A percentile compares a stretch with the other conserved stretches of the same genome.
Evolutionary conservation across 2,888 invertebrate species (phyloP).

Genomic region (Xestobium rufovillosum): DNA sequence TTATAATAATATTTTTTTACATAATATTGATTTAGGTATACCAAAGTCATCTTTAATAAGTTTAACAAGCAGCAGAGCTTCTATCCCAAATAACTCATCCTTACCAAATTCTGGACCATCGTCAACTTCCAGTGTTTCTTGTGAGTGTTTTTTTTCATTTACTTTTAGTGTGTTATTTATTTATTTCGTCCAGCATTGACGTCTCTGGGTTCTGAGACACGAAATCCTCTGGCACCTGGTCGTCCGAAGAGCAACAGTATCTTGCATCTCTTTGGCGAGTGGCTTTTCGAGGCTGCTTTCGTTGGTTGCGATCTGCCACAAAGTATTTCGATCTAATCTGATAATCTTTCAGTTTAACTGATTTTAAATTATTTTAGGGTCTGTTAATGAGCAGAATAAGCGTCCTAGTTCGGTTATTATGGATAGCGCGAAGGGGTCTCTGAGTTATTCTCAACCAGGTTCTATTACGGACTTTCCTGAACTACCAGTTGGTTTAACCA

Average conservation of each 20-base stretch:
- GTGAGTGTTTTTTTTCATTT: slow-evolving; percentile 42
- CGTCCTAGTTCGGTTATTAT: slow-evolving; percentile 60
- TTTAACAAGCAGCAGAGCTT: slow-evolving; percentile 64
- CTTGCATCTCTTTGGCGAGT: slow-evolving; percentile 90
- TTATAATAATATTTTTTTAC: not conserved
- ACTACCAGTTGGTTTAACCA: slow-evolving; percentile 60
- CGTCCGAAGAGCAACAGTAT: slow-evolving; percentile 93
- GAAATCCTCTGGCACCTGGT: slow-evolving; percentile 60
- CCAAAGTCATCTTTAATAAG: slow-evolving; percentile 76
- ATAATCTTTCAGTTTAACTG: slow-evolving; percentile 4
- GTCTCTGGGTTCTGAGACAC: no score
- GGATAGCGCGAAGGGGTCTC: slow-evolving; percentile 49
- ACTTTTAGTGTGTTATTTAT: not conserved
- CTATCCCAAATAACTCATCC: no score
- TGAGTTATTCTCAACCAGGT: slow-evolving; percentile 55
- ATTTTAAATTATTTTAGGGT: slow-evolving; percentile 31
- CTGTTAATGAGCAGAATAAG: slow-evolving; percentile 48
- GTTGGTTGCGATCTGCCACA: slow-evolving; percentile 64
- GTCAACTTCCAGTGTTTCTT: slow-evolving; percentile 58
- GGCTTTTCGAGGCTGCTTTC: slow-evolving; percentile 93
- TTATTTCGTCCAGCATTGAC: slow-evolving; percentile 4
- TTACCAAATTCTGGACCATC: slow-evolving; percentile 63
- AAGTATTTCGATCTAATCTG: slow-evolving; percentile 38
- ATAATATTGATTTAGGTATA: slow-evolving; percentile 51
- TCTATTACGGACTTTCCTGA: slow-evolving; percentile 61